Conservation (phyloP, 37 sponge, comb jelly and placozoan species). For the Hexactinellida sp. region DNA sequence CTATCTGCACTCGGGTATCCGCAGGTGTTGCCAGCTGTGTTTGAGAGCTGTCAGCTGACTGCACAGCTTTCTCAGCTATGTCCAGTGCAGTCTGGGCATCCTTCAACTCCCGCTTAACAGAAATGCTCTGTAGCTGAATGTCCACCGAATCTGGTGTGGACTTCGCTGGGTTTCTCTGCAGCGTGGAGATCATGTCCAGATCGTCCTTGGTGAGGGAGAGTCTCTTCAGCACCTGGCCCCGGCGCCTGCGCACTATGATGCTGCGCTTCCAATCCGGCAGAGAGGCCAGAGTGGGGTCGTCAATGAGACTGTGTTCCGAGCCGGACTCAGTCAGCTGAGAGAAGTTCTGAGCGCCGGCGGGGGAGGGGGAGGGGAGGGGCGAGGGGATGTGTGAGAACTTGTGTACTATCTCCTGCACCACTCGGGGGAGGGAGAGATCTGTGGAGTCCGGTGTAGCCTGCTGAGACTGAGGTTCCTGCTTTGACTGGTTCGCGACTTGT, state of each 20-base stretch:
- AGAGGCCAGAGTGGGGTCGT: not conserved
- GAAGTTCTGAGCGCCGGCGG: not conserved
- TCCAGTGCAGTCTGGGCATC: not conserved
- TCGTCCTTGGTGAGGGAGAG: not conserved
- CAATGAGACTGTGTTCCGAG: not conserved
- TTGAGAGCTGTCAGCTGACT: not conserved
- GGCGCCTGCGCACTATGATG: not conserved
- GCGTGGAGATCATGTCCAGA: not conserved
- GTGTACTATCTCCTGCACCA: not conserved
- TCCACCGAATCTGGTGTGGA: not conserved
- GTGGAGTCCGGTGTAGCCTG: not conserved
- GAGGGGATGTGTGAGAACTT: not conserved
- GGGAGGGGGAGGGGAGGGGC: not conserved
- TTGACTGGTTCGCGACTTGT: not conserved
- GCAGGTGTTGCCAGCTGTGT: not conserved
- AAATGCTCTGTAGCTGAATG: not conserved
- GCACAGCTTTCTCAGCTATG: not conserved
- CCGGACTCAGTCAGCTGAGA: not conserved
- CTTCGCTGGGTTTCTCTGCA: not conserved
- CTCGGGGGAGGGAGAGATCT: not conserved
- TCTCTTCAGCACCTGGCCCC: conserved; percentile 1
- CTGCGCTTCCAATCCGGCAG: not conserved
- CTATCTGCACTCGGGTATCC: not conserved
- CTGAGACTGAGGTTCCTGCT: not conserved
- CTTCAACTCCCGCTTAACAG: not conserved